Percentiles rank a stretch among this genome's conserved stretches.
Conservation (phyloP, 1,140 invertebrate species). For the Pararge aegeria region DNA sequence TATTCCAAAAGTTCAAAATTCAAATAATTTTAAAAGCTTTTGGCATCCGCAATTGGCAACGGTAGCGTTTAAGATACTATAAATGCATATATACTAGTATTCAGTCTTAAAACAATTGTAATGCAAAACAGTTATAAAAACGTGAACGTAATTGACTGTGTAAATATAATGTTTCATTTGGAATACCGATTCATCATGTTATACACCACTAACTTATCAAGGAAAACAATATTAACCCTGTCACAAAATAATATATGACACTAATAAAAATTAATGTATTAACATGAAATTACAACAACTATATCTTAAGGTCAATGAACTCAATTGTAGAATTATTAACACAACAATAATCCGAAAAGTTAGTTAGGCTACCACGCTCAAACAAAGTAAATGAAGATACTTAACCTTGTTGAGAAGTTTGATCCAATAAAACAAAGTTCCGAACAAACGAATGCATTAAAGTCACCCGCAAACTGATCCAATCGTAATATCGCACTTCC, state of each 20-base stretch:
- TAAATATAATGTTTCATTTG: no score
- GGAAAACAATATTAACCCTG: not conserved
- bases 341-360: constrained; percentile 38
- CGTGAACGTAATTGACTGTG: no score
- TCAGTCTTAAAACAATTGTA: not conserved
- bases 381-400: constrained; percentile 60
- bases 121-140: no score
- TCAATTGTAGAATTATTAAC: constrained; percentile 27
- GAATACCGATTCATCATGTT: no score
- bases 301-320: constrained; percentile 13
- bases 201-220: not conserved
- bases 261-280: not conserved
- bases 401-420: constrained; percentile 68
- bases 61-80: not conserved
- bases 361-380: constrained; percentile 40
- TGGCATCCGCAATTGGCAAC: constrained; percentile 11
- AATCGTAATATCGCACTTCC: constrained; percentile 76
- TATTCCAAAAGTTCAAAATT: not conserved
- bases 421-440: constrained; percentile 75
- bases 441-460: constrained; percentile 78
- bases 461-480: constrained; percentile 73
- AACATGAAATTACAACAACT: constrained; percentile 11
- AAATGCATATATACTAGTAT: not conserved
- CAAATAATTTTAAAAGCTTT: constrained; percentile 22
- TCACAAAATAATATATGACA: not conserved